Evolutionary conservation across 2,888 invertebrate species (phyloP), one percentile per base, ranked within the genome.

Genomic region (Noctua janthina): DNA sequence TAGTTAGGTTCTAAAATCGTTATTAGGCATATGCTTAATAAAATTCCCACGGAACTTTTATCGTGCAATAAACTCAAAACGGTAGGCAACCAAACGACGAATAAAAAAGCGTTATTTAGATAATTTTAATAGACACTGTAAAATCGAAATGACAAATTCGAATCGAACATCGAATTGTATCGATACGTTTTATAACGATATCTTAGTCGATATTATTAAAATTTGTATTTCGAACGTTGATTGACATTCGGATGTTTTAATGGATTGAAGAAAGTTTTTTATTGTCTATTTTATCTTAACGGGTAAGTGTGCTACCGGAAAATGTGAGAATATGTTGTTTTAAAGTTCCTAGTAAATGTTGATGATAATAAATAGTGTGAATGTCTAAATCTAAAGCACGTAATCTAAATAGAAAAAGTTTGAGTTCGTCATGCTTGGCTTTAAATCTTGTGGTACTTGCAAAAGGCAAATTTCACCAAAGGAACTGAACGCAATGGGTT

Each of bases 91-190:
- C 91, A 90, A 89, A 90, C 87, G 90, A 91, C 91, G 91, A 91
- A 93, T 94, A 94, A 94, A 94, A 94, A 93, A 92, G 92, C 85
- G 89, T 91, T 94, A 93, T 93, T 93, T 92, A 94, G 94, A 95
- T 95, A 94, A 94, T 90, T 84, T 94, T 94, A 92, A 94, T 93
- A 93, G 93, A 90, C 92, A 92, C 92, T 92, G 92, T 95, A 93
- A 94, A 95, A 89, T 83, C 68, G 87, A 90, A 93, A 93, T 92
- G 93, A 93, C 94, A 92, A 92, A 92, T 92, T 86, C 91, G 79
- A 84, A 82, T 87, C 79, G 73, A 86, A 88, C 83, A 86, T 79
- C 59, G 74, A 83, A 84, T 91, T 89, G 90, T 83, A 90, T 91
- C 90, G 85, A 84, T 84, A 89, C 86, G 84, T 89, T 93, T 92